Evolutionary conservation across 2,888 invertebrate genomes (phyloP).

Genomic region (Drosophila merina): DNA sequence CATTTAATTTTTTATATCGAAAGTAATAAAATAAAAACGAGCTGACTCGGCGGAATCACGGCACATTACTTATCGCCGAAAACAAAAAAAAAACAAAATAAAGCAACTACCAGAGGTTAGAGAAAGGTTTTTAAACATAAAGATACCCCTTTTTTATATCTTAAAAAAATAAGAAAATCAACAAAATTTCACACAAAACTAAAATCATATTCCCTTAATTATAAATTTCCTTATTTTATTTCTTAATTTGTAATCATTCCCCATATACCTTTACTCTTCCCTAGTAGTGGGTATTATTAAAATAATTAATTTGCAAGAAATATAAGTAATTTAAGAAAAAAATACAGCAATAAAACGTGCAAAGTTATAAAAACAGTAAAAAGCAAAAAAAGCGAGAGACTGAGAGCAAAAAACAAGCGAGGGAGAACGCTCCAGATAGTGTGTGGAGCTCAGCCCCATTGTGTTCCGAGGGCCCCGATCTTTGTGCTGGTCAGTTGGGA

Average conservation of each 20-base stretch:
- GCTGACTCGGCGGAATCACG: slow-evolving; percentile 25
- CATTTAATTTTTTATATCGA: slow-evolving; percentile 19
- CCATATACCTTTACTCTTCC: not conserved
- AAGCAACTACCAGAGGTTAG: too few relatives aligned
- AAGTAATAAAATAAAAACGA: slow-evolving; percentile 14
- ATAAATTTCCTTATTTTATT: not conserved
- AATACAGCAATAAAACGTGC: slow-evolving; percentile 31
- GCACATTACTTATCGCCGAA: slow-evolving; percentile 19
- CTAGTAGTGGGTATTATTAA: not conserved
- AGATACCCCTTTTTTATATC: not conserved
- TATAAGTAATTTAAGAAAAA: slow-evolving; percentile 27
- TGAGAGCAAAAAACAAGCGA: slow-evolving; percentile 14
- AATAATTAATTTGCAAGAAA: slow-evolving; percentile 28
- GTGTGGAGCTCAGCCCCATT: slow-evolving; percentile 18
- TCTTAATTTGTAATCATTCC: not conserved
- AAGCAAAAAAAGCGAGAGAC: slow-evolving; percentile 9
- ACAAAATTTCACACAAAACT: too few relatives aligned
- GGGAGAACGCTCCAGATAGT: slow-evolving; percentile 38
- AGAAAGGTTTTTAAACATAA: not conserved
- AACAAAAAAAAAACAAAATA: too few relatives aligned
- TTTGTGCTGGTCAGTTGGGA: slow-evolving; percentile 46
- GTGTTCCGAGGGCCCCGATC: slow-evolving; percentile 27
- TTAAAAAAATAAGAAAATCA: too few relatives aligned
- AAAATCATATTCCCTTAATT: too few relatives aligned
- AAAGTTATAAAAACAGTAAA: slow-evolving; percentile 29